A percentile compares a stretch with the other conserved stretches of the same genome.
Evolutionary conservation across 2,888 invertebrate genomes (phyloP).

Genomic region (Callimorpha dominula): DNA sequence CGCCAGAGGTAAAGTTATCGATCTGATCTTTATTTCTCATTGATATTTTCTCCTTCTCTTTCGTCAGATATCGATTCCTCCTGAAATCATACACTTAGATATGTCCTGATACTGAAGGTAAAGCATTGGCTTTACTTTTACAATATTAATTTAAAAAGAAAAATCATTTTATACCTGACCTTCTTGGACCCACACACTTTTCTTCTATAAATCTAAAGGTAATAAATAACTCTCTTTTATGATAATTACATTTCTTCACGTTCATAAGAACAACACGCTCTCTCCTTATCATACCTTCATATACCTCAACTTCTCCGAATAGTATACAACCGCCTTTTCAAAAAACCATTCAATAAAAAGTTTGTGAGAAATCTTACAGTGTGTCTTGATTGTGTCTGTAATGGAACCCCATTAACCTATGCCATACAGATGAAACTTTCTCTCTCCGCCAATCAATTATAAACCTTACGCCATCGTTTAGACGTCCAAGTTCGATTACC

Average conservation of each 20-base stretch:
- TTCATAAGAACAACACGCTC: neutral
- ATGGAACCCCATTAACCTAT: constrained; percentile 48
- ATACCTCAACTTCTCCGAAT: constrained; percentile 24
- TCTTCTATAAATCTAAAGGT: too few relatives aligned
- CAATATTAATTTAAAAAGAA: too few relatives aligned
- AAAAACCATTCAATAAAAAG: constrained; percentile 41
- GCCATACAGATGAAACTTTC: constrained; percentile 29
- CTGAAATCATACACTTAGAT: neutral
- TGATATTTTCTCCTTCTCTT: too few relatives aligned
- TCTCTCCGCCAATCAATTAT: constrained; percentile 15
- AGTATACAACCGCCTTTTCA: constrained; percentile 28
- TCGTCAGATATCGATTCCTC: too few relatives aligned
- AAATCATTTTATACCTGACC: too few relatives aligned
- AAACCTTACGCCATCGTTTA: constrained; percentile 28
- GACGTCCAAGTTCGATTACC: constrained; percentile 17
- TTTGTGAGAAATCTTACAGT: constrained; percentile 56
- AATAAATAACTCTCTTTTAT: neutral
- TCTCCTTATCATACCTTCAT: constrained; percentile 5
- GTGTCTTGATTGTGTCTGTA: constrained; percentile 61
- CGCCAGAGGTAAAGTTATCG: too few relatives aligned
- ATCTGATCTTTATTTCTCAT: too few relatives aligned
- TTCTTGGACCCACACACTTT: too few relatives aligned
- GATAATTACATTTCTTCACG: neutral
- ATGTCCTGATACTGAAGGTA: neutral
- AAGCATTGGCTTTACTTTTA: too few relatives aligned